Conservation (phyloP, 92 coral and sea anemone genomes). For the Epizoanthus ramosus region DNA sequence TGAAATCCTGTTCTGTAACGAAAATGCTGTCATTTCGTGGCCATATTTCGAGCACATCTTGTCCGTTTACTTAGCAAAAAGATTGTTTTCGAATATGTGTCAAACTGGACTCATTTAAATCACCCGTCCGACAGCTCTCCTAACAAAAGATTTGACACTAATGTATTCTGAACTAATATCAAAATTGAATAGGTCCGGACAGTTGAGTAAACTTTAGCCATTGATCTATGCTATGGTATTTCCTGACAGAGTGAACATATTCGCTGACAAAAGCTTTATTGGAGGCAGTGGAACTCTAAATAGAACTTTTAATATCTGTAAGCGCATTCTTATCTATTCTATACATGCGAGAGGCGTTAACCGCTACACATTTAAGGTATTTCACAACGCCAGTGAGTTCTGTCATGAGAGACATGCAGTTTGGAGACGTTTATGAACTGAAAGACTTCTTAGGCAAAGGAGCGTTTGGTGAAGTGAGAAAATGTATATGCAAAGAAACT, state of each 20-base stretch:
- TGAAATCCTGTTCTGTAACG: not conserved
- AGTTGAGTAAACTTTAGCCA: not conserved
- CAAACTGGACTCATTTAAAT: constrained; percentile 35
- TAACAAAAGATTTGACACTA: constrained; percentile 52
- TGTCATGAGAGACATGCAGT: constrained; percentile 41
- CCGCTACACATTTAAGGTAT: not conserved
- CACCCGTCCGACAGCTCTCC: not conserved
- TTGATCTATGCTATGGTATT: constrained; percentile 12
- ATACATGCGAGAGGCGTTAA: not conserved
- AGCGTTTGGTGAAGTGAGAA: constrained; percentile 86
- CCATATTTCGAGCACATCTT: constrained; percentile 17
- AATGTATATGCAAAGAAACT: constrained; percentile 71
- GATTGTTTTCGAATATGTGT: constrained; percentile 31
- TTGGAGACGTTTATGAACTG: constrained; percentile 80
- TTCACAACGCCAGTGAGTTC: not conserved
- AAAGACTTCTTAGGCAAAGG: constrained; percentile 86
- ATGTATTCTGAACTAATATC: constrained; percentile 41
- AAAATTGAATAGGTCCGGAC: constrained; percentile 22
- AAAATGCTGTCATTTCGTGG: not conserved
- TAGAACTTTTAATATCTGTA: not conserved
- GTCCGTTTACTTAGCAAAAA: constrained; percentile 57
- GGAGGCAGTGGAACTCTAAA: not conserved
- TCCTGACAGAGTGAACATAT: constrained; percentile 14
- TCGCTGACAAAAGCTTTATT: not conserved
- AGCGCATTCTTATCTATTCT: not conserved